Evolutionary conservation across 2,113 vertebrate species (phyloP).

Genomic region (Labrus mixtus): DNA sequence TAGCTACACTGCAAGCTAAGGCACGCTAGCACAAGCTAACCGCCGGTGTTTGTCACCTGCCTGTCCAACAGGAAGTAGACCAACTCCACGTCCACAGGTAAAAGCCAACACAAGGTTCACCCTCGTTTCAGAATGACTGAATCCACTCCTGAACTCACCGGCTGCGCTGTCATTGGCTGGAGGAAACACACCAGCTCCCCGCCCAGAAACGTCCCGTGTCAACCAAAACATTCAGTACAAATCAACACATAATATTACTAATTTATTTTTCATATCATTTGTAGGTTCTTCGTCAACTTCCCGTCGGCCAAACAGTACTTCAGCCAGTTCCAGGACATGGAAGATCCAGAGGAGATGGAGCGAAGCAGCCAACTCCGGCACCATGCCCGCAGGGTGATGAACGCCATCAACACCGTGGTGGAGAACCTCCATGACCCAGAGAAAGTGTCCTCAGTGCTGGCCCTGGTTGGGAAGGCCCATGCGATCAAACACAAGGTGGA

Average conservation of each 20-base stretch:
- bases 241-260: background rate
- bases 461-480: constrained; percentile 93
- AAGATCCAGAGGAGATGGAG: constrained; percentile 85
- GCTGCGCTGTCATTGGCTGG: too few species aligned
- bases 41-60: too few species aligned
- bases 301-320: constrained; percentile 97
- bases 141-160: too few species aligned
- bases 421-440: constrained; percentile 93
- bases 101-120: too few species aligned
- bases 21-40: too few species aligned
- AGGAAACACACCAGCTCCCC: too few species aligned
- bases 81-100: too few species aligned
- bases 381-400: constrained; percentile 90
- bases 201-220: too few species aligned
- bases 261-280: background rate
- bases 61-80: too few species aligned
- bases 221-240: too few species aligned
- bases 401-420: constrained; percentile 88
- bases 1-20: too few species aligned
- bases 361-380: constrained; percentile 88
- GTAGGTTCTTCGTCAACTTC: constrained; percentile 97
- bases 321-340: constrained; percentile 92
- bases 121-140: too few species aligned
- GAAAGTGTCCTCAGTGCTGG: constrained; percentile 92
- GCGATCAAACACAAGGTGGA: constrained; percentile 98